phyloP scores from a whole-genome alignment of 2,113 vertebrate species.

The Aegithalos caudatus region DNA sequence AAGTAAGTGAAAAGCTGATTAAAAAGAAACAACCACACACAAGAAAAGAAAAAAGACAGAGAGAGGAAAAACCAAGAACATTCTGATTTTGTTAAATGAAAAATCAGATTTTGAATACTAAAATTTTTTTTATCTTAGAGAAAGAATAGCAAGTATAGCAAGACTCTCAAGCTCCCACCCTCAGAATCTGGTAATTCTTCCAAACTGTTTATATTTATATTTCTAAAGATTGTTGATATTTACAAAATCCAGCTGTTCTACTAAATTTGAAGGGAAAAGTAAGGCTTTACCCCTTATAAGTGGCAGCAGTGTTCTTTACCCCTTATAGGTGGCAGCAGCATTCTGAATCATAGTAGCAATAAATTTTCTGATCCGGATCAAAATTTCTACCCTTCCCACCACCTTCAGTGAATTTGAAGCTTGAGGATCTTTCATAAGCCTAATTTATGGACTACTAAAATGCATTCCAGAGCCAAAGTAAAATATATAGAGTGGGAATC shows the following conservation, averaged over 20 bases:
- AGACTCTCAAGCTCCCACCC: background rate
- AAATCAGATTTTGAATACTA: background rate
- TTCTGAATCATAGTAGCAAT: background rate
- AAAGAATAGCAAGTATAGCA: background rate
- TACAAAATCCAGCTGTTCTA: background rate
- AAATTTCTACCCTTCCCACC: background rate
- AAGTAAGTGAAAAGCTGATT: background rate
- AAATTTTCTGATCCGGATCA: background rate
- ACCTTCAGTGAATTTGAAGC: background rate
- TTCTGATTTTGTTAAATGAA: background rate
- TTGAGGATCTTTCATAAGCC: background rate
- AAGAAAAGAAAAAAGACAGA: background rate
- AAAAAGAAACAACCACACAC: background rate
- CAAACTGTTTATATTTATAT: background rate
- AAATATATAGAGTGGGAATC: background rate
- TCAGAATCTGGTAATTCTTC: background rate
- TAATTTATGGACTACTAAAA: conserved; percentile 30
- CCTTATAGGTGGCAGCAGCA: background rate
- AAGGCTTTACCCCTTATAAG: background rate
- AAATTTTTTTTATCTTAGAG: background rate
- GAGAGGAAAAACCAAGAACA: background rate
- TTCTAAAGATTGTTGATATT: background rate
- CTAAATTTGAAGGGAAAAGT: background rate
- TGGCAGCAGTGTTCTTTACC: background rate
- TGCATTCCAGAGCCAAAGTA: background rate